Evolutionary conservation across 2,888 invertebrate species (phyloP), one percentile per base, ranked within the genome.

Genomic region (Phrixothrix hirtus): DNA sequence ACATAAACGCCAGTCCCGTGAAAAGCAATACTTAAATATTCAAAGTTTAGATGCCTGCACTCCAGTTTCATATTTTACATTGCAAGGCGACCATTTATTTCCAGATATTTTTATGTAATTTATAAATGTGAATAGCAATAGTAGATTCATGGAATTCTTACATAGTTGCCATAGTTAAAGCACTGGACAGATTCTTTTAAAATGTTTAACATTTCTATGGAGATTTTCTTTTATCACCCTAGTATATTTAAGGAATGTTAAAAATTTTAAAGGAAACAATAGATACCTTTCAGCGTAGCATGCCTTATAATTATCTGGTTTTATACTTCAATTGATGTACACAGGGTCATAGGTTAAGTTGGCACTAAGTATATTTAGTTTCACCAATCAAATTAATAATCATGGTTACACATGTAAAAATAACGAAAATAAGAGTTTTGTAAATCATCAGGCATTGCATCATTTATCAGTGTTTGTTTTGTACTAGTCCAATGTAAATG

Each of bases 401-500:
- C 5, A 25, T 21, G 26, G 12, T 14, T 43, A 35, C 15, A 16
- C 9, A 26, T 21, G 21, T 21, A 21, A 27, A 27, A 35, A 35
- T 27, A 6, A 14, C 13, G n/a, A 17, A 43, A 12, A 14, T 34
- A 25, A 9, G 7, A 15, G n/a, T n/a, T 43, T 32, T 17, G 27
- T 31, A 43, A 14, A 29, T 25, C 11, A 25, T 17, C 16, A 10
- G 21, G 10, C 15, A 29, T 30, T 41, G 9, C 12, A 11, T 38
- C 26, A 27, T 34, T 26, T 25, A 27, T 38, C 67, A 68, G 68
- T 70, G 71, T 71, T 69, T 70, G 69, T 66, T 62, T 58, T 66
- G 65, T 69, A 62, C 71, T 71, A 71, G 71, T 71, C 71, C 69
- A 66, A 62, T 67, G 38, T 17, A 39, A 35, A 30, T 41, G 16